A percentile compares a stretch with the other conserved stretches of the same genome.
phyloP scores from a whole-genome alignment of 2,888 invertebrate genomes.

The Entomobrya proxima region DNA sequence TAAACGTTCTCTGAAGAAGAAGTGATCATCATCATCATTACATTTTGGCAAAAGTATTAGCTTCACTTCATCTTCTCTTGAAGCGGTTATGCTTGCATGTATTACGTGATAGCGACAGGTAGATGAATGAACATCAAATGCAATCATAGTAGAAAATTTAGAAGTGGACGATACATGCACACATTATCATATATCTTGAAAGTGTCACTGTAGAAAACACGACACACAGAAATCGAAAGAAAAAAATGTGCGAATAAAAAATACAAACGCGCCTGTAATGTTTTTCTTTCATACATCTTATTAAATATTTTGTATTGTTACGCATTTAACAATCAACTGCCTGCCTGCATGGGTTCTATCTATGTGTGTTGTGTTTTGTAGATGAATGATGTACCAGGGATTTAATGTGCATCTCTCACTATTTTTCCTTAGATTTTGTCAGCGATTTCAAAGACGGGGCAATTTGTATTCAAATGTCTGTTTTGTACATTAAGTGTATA shows the following conservation, averaged over 20 bases:
- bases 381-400: too few species aligned
- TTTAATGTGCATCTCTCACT: too few species aligned
- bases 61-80: neutral
- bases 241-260: neutral
- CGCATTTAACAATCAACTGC: neutral
- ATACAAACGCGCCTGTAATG: neutral
- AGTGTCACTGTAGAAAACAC: neutral
- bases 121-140: neutral
- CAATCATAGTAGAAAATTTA: neutral
- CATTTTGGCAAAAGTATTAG: slow-evolving; percentile 14
- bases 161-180: neutral
- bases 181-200: neutral
- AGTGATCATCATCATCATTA: neutral
- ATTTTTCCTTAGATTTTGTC: slow-evolving; percentile 11
- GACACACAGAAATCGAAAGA: neutral
- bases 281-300: neutral
- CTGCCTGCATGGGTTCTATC: neutral
- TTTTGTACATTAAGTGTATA: too few species aligned
- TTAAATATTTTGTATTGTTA: neutral
- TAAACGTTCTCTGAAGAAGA: neutral
- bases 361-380: neutral
- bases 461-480: slow-evolving; percentile 17
- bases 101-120: neutral
- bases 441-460: neutral
- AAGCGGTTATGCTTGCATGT: neutral